phyloP scores from a whole-genome alignment of 2,113 vertebrate species.

The Forbesichthys agassizii region DNA sequence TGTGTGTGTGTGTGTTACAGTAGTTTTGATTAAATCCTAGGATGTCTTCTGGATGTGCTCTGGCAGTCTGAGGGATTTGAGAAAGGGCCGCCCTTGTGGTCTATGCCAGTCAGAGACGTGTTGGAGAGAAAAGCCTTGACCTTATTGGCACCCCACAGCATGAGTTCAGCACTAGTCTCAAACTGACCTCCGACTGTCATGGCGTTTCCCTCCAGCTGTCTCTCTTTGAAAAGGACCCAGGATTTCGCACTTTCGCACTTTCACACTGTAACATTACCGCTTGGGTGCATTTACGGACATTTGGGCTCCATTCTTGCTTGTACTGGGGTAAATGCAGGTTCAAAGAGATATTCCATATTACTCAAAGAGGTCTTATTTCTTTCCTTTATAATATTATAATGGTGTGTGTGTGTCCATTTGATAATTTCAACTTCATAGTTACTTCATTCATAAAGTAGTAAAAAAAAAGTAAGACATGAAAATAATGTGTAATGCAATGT shows the following conservation, averaged over 20 bases:
- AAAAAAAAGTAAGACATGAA: too few species aligned
- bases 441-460: too few species aligned
- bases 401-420: too few species aligned
- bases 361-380: neutral
- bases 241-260: too few species aligned
- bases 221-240: conserved; percentile 1
- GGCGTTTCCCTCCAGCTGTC: conserved; percentile 26
- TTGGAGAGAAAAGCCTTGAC: conserved; percentile 38
- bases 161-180: conserved; percentile 5
- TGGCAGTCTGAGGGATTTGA: conserved; percentile 44
- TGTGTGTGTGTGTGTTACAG: conserved; percentile 8
- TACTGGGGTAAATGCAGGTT: neutral
- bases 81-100: conserved; percentile 23
- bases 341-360: neutral
- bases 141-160: conserved; percentile 14
- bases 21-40: conserved; percentile 26
- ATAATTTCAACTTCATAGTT: too few species aligned
- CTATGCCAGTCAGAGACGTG: conserved; percentile 37
- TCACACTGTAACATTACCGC: too few species aligned
- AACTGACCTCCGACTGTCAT: conserved; percentile 4
- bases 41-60: conserved; percentile 25
- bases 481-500: too few species aligned
- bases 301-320: too few species aligned
- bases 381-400: conserved; percentile 10
- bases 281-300: too few species aligned